Conservation (phyloP, 2,797 vertebrate species). For the Pipistrellus pipistrellus region DNA sequence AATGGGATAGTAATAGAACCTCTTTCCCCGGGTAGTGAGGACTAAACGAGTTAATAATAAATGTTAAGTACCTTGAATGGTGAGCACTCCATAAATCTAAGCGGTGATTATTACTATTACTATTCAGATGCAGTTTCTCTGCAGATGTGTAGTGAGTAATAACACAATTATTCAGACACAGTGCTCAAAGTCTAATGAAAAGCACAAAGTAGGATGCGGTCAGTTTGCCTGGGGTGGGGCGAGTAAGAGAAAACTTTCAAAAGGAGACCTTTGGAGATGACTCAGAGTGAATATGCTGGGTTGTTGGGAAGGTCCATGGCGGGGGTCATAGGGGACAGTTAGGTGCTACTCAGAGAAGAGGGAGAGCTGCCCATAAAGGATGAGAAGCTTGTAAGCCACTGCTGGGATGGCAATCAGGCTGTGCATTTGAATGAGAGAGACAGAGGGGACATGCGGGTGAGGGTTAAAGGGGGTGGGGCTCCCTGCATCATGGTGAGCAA, state of each 20-base stretch:
- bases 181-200: neutral
- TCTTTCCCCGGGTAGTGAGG: neutral
- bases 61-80: neutral
- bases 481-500: neutral
- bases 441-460: neutral
- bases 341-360: neutral
- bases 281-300: neutral
- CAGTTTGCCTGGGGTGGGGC: neutral
- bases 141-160: neutral
- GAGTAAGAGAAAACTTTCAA: neutral
- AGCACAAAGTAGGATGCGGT: neutral
- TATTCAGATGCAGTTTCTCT: neutral
- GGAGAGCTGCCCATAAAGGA: neutral
- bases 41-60: neutral
- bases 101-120: neutral
- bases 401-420: rapidly evolving
- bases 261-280: neutral
- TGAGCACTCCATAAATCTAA: neutral
- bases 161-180: neutral
- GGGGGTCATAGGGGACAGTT: rapidly evolving
- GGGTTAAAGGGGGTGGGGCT: neutral
- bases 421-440: neutral
- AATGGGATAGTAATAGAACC: neutral
- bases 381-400: neutral
- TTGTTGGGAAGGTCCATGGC: too few species aligned